Conservation (phyloP, 2,113 vertebrate species). For the Emydocephalus ijimae region DNA sequence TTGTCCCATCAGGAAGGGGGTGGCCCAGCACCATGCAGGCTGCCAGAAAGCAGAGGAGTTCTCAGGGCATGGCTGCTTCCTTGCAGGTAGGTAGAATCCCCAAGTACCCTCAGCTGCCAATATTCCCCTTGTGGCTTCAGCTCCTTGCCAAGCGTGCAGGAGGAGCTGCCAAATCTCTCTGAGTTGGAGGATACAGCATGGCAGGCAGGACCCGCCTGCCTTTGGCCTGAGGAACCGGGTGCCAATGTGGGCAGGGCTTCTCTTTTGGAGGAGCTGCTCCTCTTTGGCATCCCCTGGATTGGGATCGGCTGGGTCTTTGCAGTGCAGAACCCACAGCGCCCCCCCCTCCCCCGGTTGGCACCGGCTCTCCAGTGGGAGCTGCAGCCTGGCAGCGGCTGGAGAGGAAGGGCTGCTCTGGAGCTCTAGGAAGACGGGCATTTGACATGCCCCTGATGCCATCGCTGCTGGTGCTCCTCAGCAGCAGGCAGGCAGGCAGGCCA, state of each 20-base stretch:
- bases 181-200: background rate
- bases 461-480: background rate
- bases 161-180: background rate
- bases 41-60: background rate
- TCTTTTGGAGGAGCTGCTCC: background rate
- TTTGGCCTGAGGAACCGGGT: background rate
- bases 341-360: background rate
- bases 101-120: background rate
- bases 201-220: too few species aligned
- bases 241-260: too few species aligned
- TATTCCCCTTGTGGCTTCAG: background rate
- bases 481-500: background rate
- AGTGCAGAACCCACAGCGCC: background rate
- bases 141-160: background rate
- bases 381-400: background rate
- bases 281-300: accelerated
- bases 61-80: background rate
- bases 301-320: background rate
- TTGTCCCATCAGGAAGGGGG: background rate
- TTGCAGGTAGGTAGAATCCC: too few species aligned
- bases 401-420: background rate
- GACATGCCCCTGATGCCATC: background rate
- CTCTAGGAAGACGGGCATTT: background rate
- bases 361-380: background rate
- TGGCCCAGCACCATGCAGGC: background rate